Evolutionary conservation across 2,797 vertebrate species (phyloP).

Genomic region (Melanotaenia boesemani): DNA sequence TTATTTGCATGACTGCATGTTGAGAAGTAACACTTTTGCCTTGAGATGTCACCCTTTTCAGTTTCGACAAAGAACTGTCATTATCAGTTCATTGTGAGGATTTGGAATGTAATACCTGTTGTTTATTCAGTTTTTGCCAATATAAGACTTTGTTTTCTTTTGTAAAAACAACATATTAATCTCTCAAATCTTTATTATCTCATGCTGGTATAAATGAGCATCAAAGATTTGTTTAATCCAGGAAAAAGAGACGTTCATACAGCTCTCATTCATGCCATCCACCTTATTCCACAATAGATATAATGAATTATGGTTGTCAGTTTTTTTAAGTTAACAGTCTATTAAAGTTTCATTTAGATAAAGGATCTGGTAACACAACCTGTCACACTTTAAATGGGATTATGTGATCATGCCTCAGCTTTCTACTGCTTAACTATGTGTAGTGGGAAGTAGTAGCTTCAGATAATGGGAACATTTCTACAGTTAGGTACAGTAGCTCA

Average conservation of each 20-base stretch:
- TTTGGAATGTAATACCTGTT: constrained; percentile 41
- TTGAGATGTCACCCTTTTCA: constrained; percentile 75
- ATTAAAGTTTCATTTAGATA: neutral
- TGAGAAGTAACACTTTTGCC: constrained; percentile 74
- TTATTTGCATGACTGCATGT: constrained; percentile 78
- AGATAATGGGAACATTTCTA: neutral
- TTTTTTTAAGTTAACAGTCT: neutral
- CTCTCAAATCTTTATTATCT: constrained; percentile 50
- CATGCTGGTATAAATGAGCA: constrained; percentile 29
- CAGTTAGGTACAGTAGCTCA: neutral
- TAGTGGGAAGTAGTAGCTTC: constrained; percentile 7
- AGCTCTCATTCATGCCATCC: constrained; percentile 22
- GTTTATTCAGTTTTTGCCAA: constrained; percentile 44
- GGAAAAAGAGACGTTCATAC: constrained; percentile 15
- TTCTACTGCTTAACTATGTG: neutral
- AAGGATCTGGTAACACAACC: constrained; percentile 24
- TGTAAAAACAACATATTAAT: constrained; percentile 47
- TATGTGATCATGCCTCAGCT: constrained; percentile 18
- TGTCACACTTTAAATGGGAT: constrained; percentile 22
- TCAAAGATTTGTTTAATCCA: constrained; percentile 39
- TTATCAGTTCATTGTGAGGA: constrained; percentile 40
- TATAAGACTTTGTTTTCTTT: constrained; percentile 40
- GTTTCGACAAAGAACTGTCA: constrained; percentile 43
- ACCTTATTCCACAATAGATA: constrained; percentile 31
- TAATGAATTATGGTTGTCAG: constrained; percentile 18